phyloP scores from a whole-genome alignment of 2,797 vertebrate genomes.

The Avahi laniger region DNA sequence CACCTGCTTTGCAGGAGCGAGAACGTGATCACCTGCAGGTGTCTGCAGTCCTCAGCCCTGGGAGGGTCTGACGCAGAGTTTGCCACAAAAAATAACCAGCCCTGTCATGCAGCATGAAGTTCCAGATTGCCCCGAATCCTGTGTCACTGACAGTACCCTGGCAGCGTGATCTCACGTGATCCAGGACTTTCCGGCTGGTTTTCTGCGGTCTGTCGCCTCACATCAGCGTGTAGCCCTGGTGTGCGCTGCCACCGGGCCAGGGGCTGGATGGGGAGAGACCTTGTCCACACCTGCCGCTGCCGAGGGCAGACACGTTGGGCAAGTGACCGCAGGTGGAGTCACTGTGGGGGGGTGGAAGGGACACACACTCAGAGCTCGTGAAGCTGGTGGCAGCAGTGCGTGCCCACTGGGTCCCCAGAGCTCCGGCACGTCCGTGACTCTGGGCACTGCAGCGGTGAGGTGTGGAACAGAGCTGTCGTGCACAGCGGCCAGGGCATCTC shows the following conservation, averaged over 20 bases:
- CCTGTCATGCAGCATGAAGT: neutral
- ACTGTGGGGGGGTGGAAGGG: neutral
- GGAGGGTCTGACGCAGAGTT: neutral
- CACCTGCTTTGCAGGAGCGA: neutral
- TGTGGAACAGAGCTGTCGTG: neutral
- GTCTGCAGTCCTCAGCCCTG: no score
- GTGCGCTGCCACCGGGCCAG: rapidly evolving
- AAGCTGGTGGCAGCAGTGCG: neutral
- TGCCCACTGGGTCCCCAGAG: neutral
- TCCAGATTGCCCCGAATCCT: rapidly evolving
- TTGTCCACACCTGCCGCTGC: neutral
- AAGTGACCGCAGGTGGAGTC: no score
- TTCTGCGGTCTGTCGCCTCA: rapidly evolving
- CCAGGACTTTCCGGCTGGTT: neutral
- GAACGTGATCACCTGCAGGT: rapidly evolving
- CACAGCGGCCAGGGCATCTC: no score
- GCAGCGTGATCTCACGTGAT: rapidly evolving
- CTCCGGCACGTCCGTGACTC: neutral
- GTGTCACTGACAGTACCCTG: rapidly evolving
- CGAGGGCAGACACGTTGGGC: neutral
- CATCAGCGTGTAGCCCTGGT: neutral
- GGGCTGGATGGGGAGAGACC: no score
- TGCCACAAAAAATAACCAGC: no score
- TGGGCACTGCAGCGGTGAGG: neutral
- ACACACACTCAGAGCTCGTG: neutral